phyloP scores from a whole-genome alignment of 2,113 vertebrate species.

The Panurus biarmicus region DNA sequence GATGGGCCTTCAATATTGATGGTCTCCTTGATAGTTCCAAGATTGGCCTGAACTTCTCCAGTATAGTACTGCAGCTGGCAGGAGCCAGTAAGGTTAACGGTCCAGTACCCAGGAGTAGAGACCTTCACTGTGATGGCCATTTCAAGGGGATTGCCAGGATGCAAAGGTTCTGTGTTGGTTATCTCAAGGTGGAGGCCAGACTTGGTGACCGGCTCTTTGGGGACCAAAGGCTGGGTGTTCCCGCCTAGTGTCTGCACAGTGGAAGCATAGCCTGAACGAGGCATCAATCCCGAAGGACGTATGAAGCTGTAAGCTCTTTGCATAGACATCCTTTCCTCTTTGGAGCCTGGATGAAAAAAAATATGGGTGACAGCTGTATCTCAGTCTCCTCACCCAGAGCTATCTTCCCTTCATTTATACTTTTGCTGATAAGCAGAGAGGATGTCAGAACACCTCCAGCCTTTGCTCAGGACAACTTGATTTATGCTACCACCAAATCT shows the following conservation, averaged over 20 bases:
- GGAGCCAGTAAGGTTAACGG: background rate
- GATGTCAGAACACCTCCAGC: background rate
- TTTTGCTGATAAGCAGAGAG: background rate
- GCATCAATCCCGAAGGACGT: background rate
- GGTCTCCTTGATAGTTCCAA: constrained; percentile 41
- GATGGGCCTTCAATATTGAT: constrained; percentile 6
- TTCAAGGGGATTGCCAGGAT: constrained; percentile 54
- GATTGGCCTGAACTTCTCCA: constrained; percentile 32
- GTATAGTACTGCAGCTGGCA: constrained; percentile 67
- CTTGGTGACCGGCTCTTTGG: background rate
- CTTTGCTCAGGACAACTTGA: background rate
- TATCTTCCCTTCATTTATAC: background rate
- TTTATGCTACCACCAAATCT: background rate
- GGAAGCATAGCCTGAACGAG: background rate
- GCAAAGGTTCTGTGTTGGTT: background rate
- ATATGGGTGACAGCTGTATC: background rate
- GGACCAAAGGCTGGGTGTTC: fast-evolving
- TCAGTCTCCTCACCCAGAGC: background rate
- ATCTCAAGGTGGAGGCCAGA: constrained; percentile 16
- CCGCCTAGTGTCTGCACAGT: fast-evolving
- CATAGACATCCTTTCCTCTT: constrained; percentile 57
- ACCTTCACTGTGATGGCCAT: constrained; percentile 28
- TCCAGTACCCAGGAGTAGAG: background rate
- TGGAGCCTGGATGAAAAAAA: constrained; percentile 38
- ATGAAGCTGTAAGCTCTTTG: constrained; percentile 30